phyloP scores from a whole-genome alignment of 2,797 vertebrate genomes.

The Arremon aurantiirostris region DNA sequence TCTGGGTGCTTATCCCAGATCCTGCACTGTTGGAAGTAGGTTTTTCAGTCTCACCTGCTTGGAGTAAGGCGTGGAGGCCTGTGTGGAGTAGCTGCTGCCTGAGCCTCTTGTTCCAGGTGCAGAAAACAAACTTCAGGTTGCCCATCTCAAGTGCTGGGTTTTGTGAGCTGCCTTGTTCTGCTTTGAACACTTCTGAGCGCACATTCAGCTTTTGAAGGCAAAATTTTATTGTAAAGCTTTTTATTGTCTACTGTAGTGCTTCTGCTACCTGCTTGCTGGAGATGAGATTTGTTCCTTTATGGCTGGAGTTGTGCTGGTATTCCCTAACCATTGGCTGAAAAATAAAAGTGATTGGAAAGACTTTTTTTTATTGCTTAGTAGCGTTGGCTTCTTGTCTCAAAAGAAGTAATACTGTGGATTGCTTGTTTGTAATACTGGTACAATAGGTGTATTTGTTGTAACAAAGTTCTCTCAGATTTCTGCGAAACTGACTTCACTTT shows the following conservation, averaged over 20 bases:
- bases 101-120: conserved; percentile 2
- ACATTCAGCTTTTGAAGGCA: neutral
- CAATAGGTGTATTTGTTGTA: neutral
- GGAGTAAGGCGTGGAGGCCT: neutral
- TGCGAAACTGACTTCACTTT: neutral
- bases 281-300: neutral
- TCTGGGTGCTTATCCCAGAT: neutral
- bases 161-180: neutral
- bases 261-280: neutral
- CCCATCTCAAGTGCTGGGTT: neutral
- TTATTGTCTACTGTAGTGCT: neutral
- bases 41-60: neutral
- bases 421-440: rapidly evolving
- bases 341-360: conserved; percentile 34
- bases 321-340: neutral
- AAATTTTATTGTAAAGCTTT: neutral
- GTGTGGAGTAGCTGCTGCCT: neutral
- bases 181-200: neutral
- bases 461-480: neutral
- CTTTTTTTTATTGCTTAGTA: neutral
- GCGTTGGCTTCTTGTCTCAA: neutral
- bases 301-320: neutral
- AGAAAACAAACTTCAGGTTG: neutral
- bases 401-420: neutral
- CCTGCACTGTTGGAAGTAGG: neutral